Conservation (phyloP, 2,888 invertebrate genomes). For the Heliothis peltigera region DNA sequence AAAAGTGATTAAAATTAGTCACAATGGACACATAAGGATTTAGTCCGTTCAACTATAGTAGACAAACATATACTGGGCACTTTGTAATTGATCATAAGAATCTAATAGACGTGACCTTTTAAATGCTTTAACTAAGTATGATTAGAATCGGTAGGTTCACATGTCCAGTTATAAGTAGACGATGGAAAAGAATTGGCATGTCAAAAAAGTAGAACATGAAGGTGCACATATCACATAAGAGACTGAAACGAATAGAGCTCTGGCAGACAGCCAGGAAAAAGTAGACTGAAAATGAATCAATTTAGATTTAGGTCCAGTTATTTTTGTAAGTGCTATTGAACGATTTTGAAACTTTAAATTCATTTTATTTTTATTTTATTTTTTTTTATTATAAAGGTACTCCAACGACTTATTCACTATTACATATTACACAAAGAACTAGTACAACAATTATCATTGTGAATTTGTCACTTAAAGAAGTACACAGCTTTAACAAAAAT, state of each 20-base stretch:
- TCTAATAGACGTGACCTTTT: conserved; percentile 28
- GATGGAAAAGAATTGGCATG: not conserved
- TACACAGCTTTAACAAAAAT: too few species aligned
- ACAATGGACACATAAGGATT: not conserved
- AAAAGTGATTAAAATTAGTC: not conserved
- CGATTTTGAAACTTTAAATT: conserved; percentile 3
- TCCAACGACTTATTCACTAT: too few species aligned
- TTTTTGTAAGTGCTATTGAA: conserved; percentile 19
- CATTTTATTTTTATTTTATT: too few species aligned
- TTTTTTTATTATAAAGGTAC: too few species aligned
- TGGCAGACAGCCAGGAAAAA: conserved; percentile 30
- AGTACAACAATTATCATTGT: too few species aligned
- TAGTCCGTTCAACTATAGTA: not conserved
- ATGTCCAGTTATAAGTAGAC: not conserved
- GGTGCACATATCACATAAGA: not conserved
- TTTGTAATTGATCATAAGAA: conserved; percentile 17
- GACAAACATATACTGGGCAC: not conserved
- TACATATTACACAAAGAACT: too few species aligned
- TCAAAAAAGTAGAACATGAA: not conserved
- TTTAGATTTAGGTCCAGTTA: conserved; percentile 11
- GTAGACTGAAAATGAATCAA: conserved; percentile 24
- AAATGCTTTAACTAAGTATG: not conserved
- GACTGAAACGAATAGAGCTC: conserved; percentile 2
- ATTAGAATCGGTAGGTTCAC: conserved; percentile 2
- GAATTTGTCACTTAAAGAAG: too few species aligned